Evolutionary conservation across 2,888 invertebrate species (phyloP), one percentile per base, ranked within the genome.

Genomic region (Drosophila barbarae): DNA sequence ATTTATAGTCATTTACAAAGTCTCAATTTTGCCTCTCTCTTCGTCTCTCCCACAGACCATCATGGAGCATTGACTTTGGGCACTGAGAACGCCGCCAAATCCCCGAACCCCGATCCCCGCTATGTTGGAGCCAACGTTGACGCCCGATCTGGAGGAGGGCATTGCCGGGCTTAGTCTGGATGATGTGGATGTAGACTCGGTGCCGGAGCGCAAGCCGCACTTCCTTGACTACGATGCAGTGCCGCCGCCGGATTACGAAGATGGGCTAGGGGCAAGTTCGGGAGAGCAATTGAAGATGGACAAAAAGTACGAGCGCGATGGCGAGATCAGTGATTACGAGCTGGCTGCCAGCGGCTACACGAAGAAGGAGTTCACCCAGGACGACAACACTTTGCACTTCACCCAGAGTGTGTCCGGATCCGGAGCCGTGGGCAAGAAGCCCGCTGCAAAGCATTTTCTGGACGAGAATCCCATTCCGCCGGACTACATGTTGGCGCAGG

Each of bases 181-280:
- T 15, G 86, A 84, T n/a, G 80, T 77, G 3, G 82, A 86, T 63
- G 78, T 88, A 7, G 88, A 88, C 59, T 86, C 84, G 32, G 88
- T 88, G 5, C 74, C 86, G 9, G 87, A 90, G 49, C 91, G 91
- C 74, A 91, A 92, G 75, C 91, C 92, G 26, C 93, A 92, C 87
- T 93, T 93, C 78, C 90, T 93, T 50, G 92, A 93, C 78, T 92
- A 92, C 76, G 93, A 92, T 86, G 92, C 91, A 61, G 91, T 91
- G 53, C 90, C 91, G 51, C 91, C 92, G 58, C 91, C 92, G 57
- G 91, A 91, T 23, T 88, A 88, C 65, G 86, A 88, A 26, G 88
- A 89, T 34, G 74, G 72, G 23, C 77, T 77, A 53, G 76, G 76
- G 2, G 52, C 71, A 0, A 55, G 71, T 30, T 70, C 73, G 38